These are phyloP conservation scores for Seriola rivoliana DNA, from an alignment of 2,113 vertebrate species.

Conservation along the genomic window DNA sequence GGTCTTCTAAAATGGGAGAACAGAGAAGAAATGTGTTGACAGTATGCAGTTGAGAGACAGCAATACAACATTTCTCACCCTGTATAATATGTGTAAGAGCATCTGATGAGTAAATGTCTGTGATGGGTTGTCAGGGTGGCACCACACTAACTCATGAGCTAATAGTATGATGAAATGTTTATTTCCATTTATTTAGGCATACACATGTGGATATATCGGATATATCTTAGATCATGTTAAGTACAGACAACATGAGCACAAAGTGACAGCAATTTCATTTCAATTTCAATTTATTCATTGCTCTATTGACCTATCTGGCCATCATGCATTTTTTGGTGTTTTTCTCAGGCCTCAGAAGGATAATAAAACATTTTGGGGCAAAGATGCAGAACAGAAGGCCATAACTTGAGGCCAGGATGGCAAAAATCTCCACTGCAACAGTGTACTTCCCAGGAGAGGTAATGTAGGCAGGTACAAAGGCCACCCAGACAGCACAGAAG, in stretches of 20 bases:
- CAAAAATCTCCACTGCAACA: constrained; percentile 68
- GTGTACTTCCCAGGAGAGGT: constrained; percentile 69
- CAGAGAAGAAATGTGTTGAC: constrained; percentile 41
- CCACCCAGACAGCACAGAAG: constrained; percentile 67
- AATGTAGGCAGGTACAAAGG: constrained; percentile 67
- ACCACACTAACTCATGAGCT: constrained; percentile 23
- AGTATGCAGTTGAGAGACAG: constrained; percentile 19
- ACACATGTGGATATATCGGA: not conserved
- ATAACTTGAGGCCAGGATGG: constrained; percentile 71
- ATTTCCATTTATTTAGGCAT: constrained; percentile 5
- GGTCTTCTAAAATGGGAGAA: constrained; percentile 22
- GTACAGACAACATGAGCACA: not conserved
- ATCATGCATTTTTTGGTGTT: constrained; percentile 67
- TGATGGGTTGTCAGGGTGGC: constrained; percentile 22
- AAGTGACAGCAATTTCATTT: not conserved
- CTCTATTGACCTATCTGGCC: not conserved
- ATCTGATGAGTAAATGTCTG: constrained; percentile 14
- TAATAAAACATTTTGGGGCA: constrained; percentile 67
- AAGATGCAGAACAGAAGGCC: constrained; percentile 70
- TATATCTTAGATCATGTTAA: not conserved
- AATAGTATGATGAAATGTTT: not conserved
- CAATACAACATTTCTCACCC: constrained; percentile 21
- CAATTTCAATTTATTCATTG: not conserved
- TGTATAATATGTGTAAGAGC: constrained; percentile 20
- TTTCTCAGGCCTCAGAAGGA: constrained; percentile 68